These are phyloP conservation scores for Stichodactyla mertensii DNA, from an alignment of 64 coral and sea anemone species.

Conservation along the genomic window DNA sequence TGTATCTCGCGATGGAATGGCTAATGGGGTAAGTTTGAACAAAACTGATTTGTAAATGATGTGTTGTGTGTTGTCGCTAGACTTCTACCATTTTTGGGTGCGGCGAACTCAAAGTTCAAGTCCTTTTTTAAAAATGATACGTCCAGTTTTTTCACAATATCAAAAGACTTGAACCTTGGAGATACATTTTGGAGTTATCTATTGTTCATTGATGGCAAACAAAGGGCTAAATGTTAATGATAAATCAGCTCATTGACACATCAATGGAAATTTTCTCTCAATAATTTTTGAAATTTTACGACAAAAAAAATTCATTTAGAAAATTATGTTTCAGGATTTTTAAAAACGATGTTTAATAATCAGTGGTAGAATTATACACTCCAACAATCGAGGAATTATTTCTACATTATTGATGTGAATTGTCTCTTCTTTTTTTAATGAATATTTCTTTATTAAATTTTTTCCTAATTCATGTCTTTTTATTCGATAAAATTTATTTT, in stretches of 20 bases:
- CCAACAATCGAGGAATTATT: neutral
- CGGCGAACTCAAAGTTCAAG: neutral
- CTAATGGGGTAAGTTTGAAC: conserved; percentile 45
- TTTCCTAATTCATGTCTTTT: neutral
- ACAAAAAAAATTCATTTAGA: neutral
- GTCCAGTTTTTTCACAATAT: neutral
- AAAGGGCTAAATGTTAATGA: neutral
- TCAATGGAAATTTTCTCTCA: neutral
- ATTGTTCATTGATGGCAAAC: neutral
- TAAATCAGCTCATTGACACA: neutral
- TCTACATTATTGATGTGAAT: neutral
- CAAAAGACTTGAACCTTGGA: neutral
- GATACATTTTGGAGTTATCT: neutral
- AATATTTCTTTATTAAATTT: neutral
- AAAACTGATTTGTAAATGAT: neutral
- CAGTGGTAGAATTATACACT: neutral
- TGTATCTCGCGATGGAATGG: conserved; percentile 57
- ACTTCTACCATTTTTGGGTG: conserved; percentile 7
- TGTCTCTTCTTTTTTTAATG: neutral
- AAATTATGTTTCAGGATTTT: neutral
- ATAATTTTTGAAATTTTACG: neutral
- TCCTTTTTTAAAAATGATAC: neutral
- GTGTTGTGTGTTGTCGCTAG: neutral
- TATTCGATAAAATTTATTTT: neutral
- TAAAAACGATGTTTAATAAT: neutral